Conservation (phyloP, 2,888 invertebrate genomes). For the Scrobipalpa atriplicella region DNA sequence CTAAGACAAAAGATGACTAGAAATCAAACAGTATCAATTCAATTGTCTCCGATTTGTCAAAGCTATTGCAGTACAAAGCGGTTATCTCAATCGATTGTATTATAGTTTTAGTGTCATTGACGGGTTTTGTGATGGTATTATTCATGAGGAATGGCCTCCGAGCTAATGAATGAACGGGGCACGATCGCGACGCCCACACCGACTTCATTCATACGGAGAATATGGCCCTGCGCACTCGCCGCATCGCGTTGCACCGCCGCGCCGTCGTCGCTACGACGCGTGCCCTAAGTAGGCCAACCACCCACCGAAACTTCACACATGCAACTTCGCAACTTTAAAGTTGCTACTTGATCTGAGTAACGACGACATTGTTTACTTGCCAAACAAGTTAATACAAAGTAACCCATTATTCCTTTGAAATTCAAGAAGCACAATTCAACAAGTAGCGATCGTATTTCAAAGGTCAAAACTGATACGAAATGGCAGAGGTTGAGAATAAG, state of each 20-base stretch:
- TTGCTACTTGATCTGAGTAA: neutral
- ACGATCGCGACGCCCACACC: conserved; percentile 69
- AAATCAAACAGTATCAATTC: conserved; percentile 20
- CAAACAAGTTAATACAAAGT: neutral
- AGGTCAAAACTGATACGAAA: conserved; percentile 71
- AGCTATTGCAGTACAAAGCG: conserved; percentile 27
- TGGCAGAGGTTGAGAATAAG: conserved; percentile 66
- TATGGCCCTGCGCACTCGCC: conserved; percentile 60
- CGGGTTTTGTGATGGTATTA: conserved; percentile 75
- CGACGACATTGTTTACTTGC: too few species aligned
- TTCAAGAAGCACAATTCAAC: conserved; percentile 16
- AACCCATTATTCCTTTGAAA: neutral
- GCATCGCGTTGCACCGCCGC: conserved; percentile 32
- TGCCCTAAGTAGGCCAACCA: neutral
- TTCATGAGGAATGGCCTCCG: conserved; percentile 77
- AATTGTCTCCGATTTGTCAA: conserved; percentile 28
- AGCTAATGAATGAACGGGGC: conserved; percentile 78
- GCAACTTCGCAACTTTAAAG: neutral
- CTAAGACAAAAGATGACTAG: conserved; percentile 29
- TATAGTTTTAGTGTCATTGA: conserved; percentile 58
- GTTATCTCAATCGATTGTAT: conserved; percentile 32
- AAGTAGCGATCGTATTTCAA: conserved; percentile 60
- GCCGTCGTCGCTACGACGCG: neutral
- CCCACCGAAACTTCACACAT: neutral
- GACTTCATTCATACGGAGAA: conserved; percentile 71